phyloP scores from a whole-genome alignment of 2,113 vertebrate species.

The Varanus komodoensis region DNA sequence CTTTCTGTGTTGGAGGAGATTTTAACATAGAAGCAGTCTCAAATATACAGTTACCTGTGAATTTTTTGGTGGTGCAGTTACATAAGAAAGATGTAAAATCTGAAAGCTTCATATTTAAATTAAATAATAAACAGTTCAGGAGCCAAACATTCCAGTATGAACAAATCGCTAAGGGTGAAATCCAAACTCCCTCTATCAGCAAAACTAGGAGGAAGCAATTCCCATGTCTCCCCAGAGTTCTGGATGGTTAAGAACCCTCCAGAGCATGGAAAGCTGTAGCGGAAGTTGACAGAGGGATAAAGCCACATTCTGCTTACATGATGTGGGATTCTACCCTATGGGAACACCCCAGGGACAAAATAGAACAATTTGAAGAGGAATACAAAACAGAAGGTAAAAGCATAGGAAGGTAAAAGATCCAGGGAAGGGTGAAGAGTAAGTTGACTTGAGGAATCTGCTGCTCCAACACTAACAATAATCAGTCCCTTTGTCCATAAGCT shows the following conservation, averaged over 20 bases:
- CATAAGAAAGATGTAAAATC: background rate
- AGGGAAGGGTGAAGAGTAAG: no score
- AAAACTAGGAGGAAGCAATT: no score
- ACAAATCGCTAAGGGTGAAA: background rate
- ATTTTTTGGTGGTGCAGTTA: background rate
- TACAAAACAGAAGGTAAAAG: background rate
- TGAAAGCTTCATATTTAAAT: background rate
- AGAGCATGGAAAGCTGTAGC: no score
- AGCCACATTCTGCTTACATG: no score
- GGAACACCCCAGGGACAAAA: background rate
- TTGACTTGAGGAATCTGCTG: no score
- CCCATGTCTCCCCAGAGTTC: no score
- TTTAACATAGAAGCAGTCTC: background rate
- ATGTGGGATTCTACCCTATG: no score
- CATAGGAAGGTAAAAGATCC: no score
- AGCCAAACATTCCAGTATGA: background rate
- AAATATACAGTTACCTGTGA: background rate
- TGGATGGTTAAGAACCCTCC: no score
- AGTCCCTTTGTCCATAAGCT: background rate
- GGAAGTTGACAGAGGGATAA: no score
- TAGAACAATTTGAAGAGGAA: background rate
- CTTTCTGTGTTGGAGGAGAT: background rate
- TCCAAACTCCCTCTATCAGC: background rate
- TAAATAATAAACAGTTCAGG: background rate
- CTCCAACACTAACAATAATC: no score